A percentile compares a stretch with the other conserved stretches of the same genome.
Evolutionary conservation across 1,140 invertebrate genomes (phyloP).

Genomic region (Branchinecta lindahli): DNA sequence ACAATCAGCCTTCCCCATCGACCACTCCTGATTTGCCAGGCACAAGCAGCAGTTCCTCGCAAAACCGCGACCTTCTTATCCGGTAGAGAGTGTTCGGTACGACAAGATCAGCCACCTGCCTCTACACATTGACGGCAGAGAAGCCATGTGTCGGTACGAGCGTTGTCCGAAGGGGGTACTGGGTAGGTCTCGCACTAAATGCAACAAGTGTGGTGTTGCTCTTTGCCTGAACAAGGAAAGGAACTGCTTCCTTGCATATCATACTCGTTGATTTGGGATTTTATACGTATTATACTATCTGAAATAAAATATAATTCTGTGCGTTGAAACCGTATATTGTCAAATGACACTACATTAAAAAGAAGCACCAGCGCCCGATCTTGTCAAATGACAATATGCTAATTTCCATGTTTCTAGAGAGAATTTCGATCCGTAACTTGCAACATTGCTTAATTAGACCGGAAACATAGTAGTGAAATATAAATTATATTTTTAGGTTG

Average conservation of each 20-base stretch:
- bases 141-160: not conserved
- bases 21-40: too few relatives aligned
- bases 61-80: not conserved
- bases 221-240: not conserved
- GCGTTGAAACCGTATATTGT: not conserved
- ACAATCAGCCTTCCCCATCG: too few relatives aligned
- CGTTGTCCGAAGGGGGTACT: not conserved
- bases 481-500: not conserved
- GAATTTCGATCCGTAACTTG: not conserved
- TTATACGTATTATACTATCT: not conserved
- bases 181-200: not conserved
- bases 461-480: not conserved
- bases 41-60: not conserved
- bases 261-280: not conserved
- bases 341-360: not conserved
- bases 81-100: not conserved
- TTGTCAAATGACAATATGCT: conserved; percentile 6
- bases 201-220: conserved; percentile 3
- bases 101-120: not conserved
- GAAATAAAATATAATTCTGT: not conserved
- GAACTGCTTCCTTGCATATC: not conserved
- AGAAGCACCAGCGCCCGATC: not conserved
- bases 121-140: not conserved
- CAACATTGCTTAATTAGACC: not conserved
- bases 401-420: not conserved